Base-by-base conservation (phyloP, 1,140 invertebrate species). In the Drosophila aff. region DNA sequence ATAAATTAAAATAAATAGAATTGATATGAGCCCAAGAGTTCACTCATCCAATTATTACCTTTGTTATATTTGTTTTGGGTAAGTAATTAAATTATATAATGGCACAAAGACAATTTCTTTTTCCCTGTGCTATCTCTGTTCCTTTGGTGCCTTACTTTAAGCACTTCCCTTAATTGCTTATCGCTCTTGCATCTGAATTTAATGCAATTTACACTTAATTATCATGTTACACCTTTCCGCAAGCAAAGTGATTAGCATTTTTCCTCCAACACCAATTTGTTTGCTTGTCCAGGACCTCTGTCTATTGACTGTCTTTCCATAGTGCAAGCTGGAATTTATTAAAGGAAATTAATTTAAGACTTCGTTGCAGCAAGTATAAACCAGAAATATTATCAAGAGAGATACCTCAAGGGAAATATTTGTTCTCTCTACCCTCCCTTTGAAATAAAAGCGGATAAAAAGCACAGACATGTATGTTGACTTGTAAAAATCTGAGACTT, bases 401-500 rank as follows among this genome's bases (percentile, higher is more conserved):
- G 7, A 23, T 3, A 2, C 13, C n/a, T 11, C 4, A 28, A 50
- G 26, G 9, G 18, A 31, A 8, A 1, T 28, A 28, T 28, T 7
- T 28, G 0, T 28, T 28, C 6, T 28, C 28, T 28, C 31, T 31
- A 31, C 31, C 9, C 8, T 31, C 8, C 31, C 61, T 57, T 31
- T 64, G 74, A 67, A 63, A 43, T 78, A 47, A 60, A 36, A 11
- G 16, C 15, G 43, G 23, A 44, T 49, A 47, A 36, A 58, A 52
- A 31, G 31, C 40, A 21, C 28, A 69, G 31, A 61, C 38, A 15
- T 40, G 21, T n/a, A 3, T 62, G 64, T 43, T 50, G 59, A 66
- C 47, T 53, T 50, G 33, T 62, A 40, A 36, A 74, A 46, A 46
- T 71, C 58, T 26, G 26, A 52, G 61, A 52, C 40, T 36, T 74